These are phyloP conservation scores for Hesperia comma DNA, from an alignment of 2,888 invertebrate genomes.

Conservation along the genomic window DNA sequence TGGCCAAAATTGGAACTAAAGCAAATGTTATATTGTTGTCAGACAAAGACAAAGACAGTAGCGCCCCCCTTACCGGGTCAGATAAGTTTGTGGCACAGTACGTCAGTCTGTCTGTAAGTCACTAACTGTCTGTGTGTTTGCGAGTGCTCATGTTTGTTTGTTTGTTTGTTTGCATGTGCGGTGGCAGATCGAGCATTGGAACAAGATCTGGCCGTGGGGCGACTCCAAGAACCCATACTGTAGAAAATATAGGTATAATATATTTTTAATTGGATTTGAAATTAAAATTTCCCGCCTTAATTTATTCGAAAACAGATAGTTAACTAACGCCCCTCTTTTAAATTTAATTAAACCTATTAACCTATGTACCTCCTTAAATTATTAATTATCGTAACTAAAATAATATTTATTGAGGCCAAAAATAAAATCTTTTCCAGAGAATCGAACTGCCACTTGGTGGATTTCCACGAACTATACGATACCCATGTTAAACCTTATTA, in stretches of 20 bases:
- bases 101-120: too few species aligned
- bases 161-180: conserved; percentile 70
- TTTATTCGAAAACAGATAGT: too few species aligned
- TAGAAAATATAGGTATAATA: conserved; percentile 84
- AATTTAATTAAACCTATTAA: too few species aligned
- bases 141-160: conserved; percentile 36
- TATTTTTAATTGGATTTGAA: neutral
- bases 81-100: neutral
- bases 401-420: conserved; percentile 6
- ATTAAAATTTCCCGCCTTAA: too few species aligned
- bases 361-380: too few species aligned
- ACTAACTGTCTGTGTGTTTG: conserved; percentile 15
- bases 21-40: too few species aligned
- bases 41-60: too few species aligned
- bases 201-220: conserved; percentile 85
- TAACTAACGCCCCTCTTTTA: too few species aligned
- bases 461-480: conserved; percentile 58
- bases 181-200: conserved; percentile 87
- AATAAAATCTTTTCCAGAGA: conserved; percentile 69
- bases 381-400: too few species aligned
- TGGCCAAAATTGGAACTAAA: too few species aligned
- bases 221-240: conserved; percentile 65
- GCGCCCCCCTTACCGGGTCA: too few species aligned
- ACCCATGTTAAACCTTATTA: conserved; percentile 57
- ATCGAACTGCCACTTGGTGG: conserved; percentile 81